A percentile compares a stretch with the other conserved stretches of the same genome.
Conservation (phyloP, 2,888 invertebrate species). For the Phaonia tiefii region DNA sequence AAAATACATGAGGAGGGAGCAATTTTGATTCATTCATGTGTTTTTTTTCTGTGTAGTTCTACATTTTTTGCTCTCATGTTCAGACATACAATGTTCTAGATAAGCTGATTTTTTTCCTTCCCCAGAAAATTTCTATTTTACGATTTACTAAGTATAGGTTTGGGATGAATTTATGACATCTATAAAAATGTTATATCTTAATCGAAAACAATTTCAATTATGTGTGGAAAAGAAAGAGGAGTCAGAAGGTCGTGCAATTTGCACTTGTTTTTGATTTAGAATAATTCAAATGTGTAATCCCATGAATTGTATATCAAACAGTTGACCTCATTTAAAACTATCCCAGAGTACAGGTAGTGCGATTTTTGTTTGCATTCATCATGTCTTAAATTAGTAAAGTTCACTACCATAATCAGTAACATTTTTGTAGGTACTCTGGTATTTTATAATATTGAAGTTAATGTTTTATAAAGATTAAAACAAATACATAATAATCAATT, state of each 20-base stretch:
- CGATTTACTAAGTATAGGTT: constrained; percentile 23
- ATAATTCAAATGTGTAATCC: not conserved
- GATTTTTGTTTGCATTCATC: too few relatives aligned
- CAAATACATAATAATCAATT: too few relatives aligned
- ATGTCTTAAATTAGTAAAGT: too few relatives aligned
- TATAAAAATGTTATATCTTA: constrained; percentile 36
- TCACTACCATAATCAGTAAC: too few relatives aligned
- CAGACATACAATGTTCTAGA: not conserved
- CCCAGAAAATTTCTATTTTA: constrained; percentile 18
- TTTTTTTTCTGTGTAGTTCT: not conserved
- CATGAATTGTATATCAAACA: not conserved
- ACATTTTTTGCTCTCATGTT: not conserved
- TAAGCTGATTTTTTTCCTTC: not conserved
- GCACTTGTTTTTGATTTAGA: not conserved
- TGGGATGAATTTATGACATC: constrained; percentile 18
- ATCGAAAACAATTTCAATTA: constrained; percentile 36
- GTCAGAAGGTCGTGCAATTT: not conserved
- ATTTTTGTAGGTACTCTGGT: too few relatives aligned
- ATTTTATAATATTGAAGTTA: too few relatives aligned
- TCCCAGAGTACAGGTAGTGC: too few relatives aligned
- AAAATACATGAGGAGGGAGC: not conserved
- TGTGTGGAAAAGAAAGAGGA: constrained; percentile 2
- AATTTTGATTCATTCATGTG: not conserved
- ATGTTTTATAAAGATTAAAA: too few relatives aligned
- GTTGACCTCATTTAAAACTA: not conserved